Conservation (phyloP, 2,888 invertebrate species). For the Cephus pulcher region DNA sequence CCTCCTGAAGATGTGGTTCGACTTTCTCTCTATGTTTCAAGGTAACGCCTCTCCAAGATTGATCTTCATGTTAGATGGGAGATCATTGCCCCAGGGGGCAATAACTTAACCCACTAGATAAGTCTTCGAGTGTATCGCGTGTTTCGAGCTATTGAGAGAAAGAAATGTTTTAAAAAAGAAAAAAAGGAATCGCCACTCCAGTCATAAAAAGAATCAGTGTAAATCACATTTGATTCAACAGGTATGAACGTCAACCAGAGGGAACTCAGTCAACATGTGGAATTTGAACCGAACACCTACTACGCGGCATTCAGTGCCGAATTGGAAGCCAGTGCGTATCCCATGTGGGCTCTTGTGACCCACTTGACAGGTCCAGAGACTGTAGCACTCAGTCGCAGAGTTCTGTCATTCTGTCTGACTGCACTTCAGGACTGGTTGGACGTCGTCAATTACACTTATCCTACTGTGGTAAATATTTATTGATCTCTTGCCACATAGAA, state of each 20-base stretch:
- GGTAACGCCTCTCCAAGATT: constrained; percentile 67
- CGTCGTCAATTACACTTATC: constrained; percentile 80
- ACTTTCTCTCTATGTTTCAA: constrained; percentile 94
- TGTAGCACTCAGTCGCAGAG: constrained; percentile 80
- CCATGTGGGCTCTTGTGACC: constrained; percentile 96
- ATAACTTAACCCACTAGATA: background rate
- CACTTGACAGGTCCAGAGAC: constrained; percentile 83
- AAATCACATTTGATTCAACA: constrained; percentile 50
- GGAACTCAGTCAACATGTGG: constrained; percentile 90
- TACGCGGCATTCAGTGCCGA: constrained; percentile 98
- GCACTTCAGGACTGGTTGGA: constrained; percentile 91
- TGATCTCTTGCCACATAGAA: background rate
- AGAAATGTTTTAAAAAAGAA: background rate
- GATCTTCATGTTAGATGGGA: background rate
- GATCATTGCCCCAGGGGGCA: background rate
- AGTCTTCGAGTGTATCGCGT: background rate
- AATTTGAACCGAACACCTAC: constrained; percentile 97
- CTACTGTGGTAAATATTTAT: constrained; percentile 71
- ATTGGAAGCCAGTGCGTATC: constrained; percentile 95
- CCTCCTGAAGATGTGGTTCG: constrained; percentile 96
- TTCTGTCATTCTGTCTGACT: constrained; percentile 80
- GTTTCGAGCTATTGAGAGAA: background rate
- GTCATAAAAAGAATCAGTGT: background rate
- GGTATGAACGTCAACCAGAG: constrained; percentile 97
- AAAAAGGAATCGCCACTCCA: background rate